These are phyloP conservation scores for Notodonta dromedarius DNA, from an alignment of 2,888 invertebrate genomes.

Conservation along the genomic window DNA sequence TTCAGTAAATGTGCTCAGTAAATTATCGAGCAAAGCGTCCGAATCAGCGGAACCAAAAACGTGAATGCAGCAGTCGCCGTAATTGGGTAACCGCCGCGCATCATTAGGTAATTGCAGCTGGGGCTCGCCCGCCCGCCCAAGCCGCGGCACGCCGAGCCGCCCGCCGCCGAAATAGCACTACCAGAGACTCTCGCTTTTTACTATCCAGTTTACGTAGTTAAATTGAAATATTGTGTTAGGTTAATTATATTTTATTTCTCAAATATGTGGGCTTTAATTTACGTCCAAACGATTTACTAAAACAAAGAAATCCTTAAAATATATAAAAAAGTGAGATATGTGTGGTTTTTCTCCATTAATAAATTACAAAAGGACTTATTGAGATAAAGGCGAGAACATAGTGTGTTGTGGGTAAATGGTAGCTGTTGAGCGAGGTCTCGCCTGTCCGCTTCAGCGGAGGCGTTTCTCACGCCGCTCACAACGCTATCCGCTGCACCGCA, in stretches of 20 bases:
- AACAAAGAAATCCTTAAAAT: too few species aligned
- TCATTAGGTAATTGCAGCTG: constrained; percentile 81
- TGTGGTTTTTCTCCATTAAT: too few species aligned
- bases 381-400: background rate
- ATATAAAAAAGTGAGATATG: too few species aligned
- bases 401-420: background rate
- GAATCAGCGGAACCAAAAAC: constrained; percentile 71
- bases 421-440: background rate
- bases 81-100: constrained; percentile 77
- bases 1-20: constrained; percentile 47
- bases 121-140: constrained; percentile 38
- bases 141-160: background rate
- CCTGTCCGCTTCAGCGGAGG: background rate
- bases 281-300: too few species aligned
- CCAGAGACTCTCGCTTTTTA: background rate
- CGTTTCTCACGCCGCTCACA: constrained; percentile 1
- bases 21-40: constrained; percentile 55
- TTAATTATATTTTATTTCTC: background rate
- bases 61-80: constrained; percentile 68
- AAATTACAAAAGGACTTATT: background rate
- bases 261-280: too few species aligned
- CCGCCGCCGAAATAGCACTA: background rate
- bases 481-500: background rate
- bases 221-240: background rate
- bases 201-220: background rate